Evolutionary conservation across 2,113 vertebrate genomes (phyloP).

Genomic region (Gulo gulo): DNA sequence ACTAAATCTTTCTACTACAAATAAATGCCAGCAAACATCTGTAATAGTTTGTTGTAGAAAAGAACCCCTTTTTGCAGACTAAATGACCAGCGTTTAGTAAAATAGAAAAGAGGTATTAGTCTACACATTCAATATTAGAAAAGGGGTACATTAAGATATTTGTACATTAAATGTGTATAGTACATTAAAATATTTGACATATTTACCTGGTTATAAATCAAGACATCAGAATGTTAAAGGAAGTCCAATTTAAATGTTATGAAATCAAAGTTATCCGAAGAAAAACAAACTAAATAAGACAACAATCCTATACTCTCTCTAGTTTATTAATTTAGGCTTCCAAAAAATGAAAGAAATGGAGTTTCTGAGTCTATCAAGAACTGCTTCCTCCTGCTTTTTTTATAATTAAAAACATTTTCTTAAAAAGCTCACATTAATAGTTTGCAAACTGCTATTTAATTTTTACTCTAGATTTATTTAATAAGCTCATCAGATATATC

Average conservation of each 20-base stretch:
- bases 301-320: neutral
- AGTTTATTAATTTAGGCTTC: constrained; percentile 6
- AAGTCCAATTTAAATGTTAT: constrained; percentile 37
- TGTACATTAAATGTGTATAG: constrained; percentile 2
- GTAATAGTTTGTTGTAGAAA: neutral
- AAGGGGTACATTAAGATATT: neutral
- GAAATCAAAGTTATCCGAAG: constrained; percentile 30
- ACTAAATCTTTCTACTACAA: neutral
- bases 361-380: constrained; percentile 20
- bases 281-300: constrained; percentile 37
- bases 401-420: neutral
- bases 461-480: neutral
- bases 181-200: constrained; percentile 43
- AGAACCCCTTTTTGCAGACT: neutral
- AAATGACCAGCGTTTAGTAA: neutral
- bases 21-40: neutral
- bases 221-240: constrained; percentile 31
- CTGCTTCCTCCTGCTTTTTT: neutral
- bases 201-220: constrained; percentile 39
- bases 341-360: neutral
- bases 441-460: neutral
- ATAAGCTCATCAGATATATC: neutral
- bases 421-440: neutral
- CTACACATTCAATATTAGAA: neutral
- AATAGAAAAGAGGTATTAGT: neutral